These are phyloP conservation scores for Oriolus oriolus DNA, from an alignment of 2,113 vertebrate genomes.

Conservation along the genomic window DNA sequence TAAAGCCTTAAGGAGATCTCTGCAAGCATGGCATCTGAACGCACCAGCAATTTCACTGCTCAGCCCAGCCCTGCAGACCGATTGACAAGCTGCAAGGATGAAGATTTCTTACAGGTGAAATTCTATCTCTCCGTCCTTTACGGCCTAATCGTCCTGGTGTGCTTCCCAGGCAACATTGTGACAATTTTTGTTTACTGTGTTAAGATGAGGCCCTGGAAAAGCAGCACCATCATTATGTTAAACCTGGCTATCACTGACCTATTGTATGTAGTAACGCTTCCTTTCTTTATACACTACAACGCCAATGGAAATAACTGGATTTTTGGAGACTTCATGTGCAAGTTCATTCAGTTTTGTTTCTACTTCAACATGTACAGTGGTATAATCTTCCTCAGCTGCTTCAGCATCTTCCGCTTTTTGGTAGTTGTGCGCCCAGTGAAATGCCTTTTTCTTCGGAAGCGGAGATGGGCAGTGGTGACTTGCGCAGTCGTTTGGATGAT, in stretches of 20 bases:
- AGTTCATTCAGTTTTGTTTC: conserved; percentile 83
- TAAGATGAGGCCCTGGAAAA: conserved; percentile 79
- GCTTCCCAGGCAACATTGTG: conserved; percentile 59
- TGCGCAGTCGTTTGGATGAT: conserved; percentile 40
- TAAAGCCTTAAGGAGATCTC: conserved; percentile 3
- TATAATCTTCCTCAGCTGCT: conserved; percentile 88
- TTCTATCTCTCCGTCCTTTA: neutral
- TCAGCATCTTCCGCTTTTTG: conserved; percentile 85
- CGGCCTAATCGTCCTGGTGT: conserved; percentile 48
- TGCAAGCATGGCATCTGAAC: conserved; percentile 6
- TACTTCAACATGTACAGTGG: conserved; percentile 90
- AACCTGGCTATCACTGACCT: conserved; percentile 85
- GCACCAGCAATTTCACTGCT: neutral
- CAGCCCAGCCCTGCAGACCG: accelerated
- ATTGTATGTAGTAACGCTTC: conserved; percentile 81
- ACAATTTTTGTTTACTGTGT: conserved; percentile 55
- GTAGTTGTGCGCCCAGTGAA: conserved; percentile 68
- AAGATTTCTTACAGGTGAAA: conserved; percentile 8
- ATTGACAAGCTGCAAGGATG: neutral
- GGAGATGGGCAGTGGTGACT: conserved; percentile 52
- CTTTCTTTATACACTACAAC: conserved; percentile 84
- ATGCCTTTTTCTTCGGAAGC: conserved; percentile 38
- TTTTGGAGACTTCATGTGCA: conserved; percentile 87
- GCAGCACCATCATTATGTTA: conserved; percentile 86
- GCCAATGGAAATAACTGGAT: conserved; percentile 80